Base-by-base conservation (phyloP, 2,888 invertebrate genomes). In the Phyllotreta cruciferae region DNA sequence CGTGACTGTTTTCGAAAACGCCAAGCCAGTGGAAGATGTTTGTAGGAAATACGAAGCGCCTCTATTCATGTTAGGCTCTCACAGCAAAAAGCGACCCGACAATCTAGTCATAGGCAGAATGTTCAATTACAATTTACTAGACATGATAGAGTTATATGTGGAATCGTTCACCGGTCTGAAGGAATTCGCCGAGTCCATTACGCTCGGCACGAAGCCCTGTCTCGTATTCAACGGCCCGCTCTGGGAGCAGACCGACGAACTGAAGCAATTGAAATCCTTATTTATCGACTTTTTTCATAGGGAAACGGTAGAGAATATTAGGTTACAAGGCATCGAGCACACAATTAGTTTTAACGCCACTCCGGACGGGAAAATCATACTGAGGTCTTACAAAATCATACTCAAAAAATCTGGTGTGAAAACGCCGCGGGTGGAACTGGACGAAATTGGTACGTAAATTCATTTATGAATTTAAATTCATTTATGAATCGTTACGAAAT, bases 101-200 rank as follows among this genome's bases (percentile, higher is more conserved):
- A 98, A 97, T 82, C 81, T 98, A 47, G 84, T 97, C 36, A 78
- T 98, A 57, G 97, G 96, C 0, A 86, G 99, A 70, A 90, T 92
- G 77, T 98, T 90, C 81, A 94, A 99, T 80, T 88, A 91, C 75
- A 90, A 91, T 62, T 83, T 99, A 36, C 82, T 99, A 61, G 99
- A 99, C 78, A 97, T 99, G 96, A 87, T 95, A 62, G 99, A 99
- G 82, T 86, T 99, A 60, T 94, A 96, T 8, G 87, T 98, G 14
- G 93, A 94, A 57, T 87, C 89, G 58, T 97, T 88, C 78, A 88
- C 89, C 77, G 85, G 91, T 0, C 85, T 98, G 79, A 82, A 86
- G 11, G 92, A 93, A 47, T 95, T 96, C 75, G 88, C 88, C 66
- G 87, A 87, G 60, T 87, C 90, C 56, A 74, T 81, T 36, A 71